These are phyloP conservation scores for Melinopterus prodromus DNA, from an alignment of 2,888 invertebrate species.

Conservation along the genomic window DNA sequence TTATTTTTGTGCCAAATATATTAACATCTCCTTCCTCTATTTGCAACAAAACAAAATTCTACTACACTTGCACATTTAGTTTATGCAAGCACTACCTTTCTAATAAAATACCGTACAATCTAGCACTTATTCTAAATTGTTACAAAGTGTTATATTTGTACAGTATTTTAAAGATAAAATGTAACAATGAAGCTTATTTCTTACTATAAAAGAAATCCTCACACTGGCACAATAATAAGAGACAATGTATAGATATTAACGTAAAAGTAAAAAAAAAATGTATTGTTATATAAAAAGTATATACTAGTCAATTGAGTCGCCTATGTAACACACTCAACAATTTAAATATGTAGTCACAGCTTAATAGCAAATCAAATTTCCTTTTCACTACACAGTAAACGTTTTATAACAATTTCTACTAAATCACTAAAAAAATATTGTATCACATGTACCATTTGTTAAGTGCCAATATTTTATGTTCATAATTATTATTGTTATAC, in stretches of 20 bases:
- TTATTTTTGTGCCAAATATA: conserved; percentile 9
- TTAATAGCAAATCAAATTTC: conserved; percentile 8
- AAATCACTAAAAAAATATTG: not conserved
- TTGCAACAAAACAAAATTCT: not conserved
- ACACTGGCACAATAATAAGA: conserved; percentile 60
- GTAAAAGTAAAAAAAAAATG: conserved; percentile 45
- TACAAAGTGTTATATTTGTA: not conserved
- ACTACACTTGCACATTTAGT: conserved; percentile 20
- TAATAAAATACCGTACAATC: not conserved
- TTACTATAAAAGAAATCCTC: conserved; percentile 45
- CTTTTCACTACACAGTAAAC: not conserved
- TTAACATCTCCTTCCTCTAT: not conserved
- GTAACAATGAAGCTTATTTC: conserved; percentile 25
- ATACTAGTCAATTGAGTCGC: conserved; percentile 58
- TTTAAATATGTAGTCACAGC: conserved; percentile 14
- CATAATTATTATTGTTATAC: conserved; percentile 10
- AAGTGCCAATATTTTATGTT: conserved; percentile 14
- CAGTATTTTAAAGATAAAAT: not conserved
- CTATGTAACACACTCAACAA: conserved; percentile 49
- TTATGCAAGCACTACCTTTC: conserved; percentile 21
- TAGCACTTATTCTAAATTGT: not conserved
- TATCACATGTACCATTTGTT: not conserved
- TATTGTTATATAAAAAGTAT: conserved; percentile 50
- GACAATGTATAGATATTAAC: conserved; percentile 60
- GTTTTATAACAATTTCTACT: not conserved